Base-by-base conservation (phyloP, 1,140 invertebrate genomes). In the Leptoteleia sp. region DNA sequence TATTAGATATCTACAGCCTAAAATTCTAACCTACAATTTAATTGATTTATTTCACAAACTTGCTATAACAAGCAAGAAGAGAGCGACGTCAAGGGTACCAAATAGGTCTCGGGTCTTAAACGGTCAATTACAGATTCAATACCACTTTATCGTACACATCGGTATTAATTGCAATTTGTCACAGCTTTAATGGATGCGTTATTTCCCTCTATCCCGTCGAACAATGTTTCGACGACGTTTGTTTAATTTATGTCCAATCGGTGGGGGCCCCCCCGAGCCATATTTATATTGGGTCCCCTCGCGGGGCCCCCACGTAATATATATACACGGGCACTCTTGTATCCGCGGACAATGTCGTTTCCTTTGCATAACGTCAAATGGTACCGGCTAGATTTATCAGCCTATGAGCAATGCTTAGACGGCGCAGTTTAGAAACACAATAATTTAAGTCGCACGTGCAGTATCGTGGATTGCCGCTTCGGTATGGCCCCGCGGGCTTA, bases 301-400 rank as follows among this genome's bases (percentile, higher is more conserved):
- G 17, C 40, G 25, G 31, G 38, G 43, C 47, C 47, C 17, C n/a
- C n/a, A 31, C 29, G 47, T 54, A 59, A 31, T 42, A 48, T 29
- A 16, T 40, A 19, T 16, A 73, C 45, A n/a, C n/a, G n/a, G 55
- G 57, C 57, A 42, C 47, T 67, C 61, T 50, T 52, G 52, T 52
- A 55, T 54, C 43, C 33, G 3, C 29, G 43, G 40, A 59, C 71
- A 75, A 75, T 75, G 61, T 75, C 50, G 52, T 75, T 67, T 75
- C 54, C 48, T 75, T 67, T 47, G 35, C 38, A 48, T 59, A 59
- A 67, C 45, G 54, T 59, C 52, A 67, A 75, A 67, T 61, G 61
- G 54, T 45, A 52, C 9, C 4, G 19, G n/a, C n/a, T n/a, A 61
- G 72, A 76, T 67, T 76, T 76, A 76, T 67, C 54, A 42, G 54